Evolutionary conservation across 2,113 vertebrate genomes (phyloP).

Genomic region (Edolisoma coerulescens): DNA sequence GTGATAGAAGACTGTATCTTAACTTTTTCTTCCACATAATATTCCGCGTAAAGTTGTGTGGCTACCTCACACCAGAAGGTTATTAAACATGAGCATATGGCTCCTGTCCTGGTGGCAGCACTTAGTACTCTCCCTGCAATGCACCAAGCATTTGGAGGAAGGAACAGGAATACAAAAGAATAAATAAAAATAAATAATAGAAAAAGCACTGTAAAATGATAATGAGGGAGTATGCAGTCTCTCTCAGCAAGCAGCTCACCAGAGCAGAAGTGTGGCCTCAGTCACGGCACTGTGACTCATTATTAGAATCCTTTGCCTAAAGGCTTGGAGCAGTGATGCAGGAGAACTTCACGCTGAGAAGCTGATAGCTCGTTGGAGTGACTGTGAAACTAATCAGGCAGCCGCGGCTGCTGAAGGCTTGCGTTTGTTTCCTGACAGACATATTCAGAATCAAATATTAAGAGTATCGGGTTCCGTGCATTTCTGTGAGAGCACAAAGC

Average conservation of each 20-base stretch:
- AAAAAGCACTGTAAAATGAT: constrained; percentile 47
- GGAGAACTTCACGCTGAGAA: constrained; percentile 66
- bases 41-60: neutral
- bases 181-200: constrained; percentile 11
- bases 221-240: constrained; percentile 53
- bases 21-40: neutral
- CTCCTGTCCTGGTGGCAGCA: constrained; percentile 47
- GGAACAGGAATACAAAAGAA: constrained; percentile 50
- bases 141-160: constrained; percentile 10
- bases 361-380: constrained; percentile 67
- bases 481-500: neutral
- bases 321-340: constrained; percentile 69
- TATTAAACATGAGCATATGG: constrained; percentile 36
- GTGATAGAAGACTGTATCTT: neutral
- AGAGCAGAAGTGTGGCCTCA: constrained; percentile 68
- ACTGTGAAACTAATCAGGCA: constrained; percentile 70
- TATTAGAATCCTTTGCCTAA: constrained; percentile 69
- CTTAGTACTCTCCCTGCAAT: neutral
- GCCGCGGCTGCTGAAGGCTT: constrained; percentile 35
- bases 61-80: neutral
- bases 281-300: constrained; percentile 70
- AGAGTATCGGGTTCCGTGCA: fast-evolving
- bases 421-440: constrained; percentile 64
- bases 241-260: constrained; percentile 65
- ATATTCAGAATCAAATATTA: constrained; percentile 50